phyloP scores from a whole-genome alignment of 2,888 invertebrate species.

The Oscheius sp. region DNA sequence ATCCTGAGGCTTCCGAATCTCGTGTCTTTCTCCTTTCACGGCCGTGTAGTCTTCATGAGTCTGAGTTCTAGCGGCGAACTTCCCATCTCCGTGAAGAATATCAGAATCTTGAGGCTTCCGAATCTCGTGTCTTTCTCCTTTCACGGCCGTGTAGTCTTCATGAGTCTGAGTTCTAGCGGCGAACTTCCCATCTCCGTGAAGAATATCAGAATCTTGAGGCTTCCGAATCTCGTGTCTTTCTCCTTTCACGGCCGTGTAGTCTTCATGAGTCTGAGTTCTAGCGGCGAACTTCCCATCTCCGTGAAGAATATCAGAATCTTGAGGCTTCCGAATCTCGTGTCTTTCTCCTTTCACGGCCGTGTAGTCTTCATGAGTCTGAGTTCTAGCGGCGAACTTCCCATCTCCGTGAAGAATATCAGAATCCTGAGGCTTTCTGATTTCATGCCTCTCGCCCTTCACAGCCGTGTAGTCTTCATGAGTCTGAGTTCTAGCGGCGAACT shows the following conservation, averaged over 20 bases:
- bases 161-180: not conserved
- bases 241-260: not conserved
- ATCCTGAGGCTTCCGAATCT: not conserved
- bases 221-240: not conserved
- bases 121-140: not conserved
- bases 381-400: not conserved
- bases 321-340: not conserved
- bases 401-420: slow-evolving; percentile 1
- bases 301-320: not conserved
- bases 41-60: not conserved
- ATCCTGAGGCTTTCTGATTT: slow-evolving; percentile 5
- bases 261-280: slow-evolving; percentile 5
- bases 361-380: slow-evolving; percentile 9
- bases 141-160: slow-evolving; percentile 1
- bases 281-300: not conserved
- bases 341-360: not conserved
- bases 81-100: slow-evolving; percentile 3
- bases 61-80: not conserved
- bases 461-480: slow-evolving; percentile 9
- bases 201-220: slow-evolving; percentile 3
- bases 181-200: not conserved
- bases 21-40: not conserved
- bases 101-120: slow-evolving; percentile 7
- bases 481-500: not conserved
- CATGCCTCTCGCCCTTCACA: not conserved